phyloP scores from a whole-genome alignment of 92 coral and sea anemone genomes.

The Palythoa grandis region DNA sequence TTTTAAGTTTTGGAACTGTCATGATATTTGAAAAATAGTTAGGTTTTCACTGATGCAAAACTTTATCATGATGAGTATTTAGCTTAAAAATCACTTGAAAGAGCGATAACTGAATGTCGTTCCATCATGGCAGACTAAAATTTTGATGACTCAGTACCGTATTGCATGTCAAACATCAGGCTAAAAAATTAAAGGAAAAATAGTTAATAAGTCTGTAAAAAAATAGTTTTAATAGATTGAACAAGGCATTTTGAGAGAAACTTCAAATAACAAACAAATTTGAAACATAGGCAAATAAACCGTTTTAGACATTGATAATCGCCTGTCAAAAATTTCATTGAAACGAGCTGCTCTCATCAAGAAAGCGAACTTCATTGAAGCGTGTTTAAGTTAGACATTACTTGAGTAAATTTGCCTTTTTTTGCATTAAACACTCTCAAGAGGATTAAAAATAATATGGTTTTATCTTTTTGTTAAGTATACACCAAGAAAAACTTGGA shows the following conservation, averaged over 20 bases:
- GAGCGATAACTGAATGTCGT: not conserved
- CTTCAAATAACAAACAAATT: slow-evolving; percentile 4
- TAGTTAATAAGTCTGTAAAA: not conserved
- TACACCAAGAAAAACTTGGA: slow-evolving; percentile 21
- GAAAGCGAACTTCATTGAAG: slow-evolving; percentile 54
- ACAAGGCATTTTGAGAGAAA: slow-evolving; percentile 17
- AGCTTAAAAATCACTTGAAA: not conserved
- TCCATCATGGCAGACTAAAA: not conserved
- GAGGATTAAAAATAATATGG: slow-evolving; percentile 75
- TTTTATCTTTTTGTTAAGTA: slow-evolving; percentile 60
- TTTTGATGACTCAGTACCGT: not conserved
- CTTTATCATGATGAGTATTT: not conserved
- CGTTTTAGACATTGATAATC: slow-evolving; percentile 23
- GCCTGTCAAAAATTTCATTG: slow-evolving; percentile 54
- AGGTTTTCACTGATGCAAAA: not conserved
- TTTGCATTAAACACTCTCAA: slow-evolving; percentile 57
- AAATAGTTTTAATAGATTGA: not conserved
- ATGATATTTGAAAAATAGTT: not conserved
- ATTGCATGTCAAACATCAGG: slow-evolving; percentile 1
- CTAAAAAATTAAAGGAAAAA: not conserved
- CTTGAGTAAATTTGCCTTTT: slow-evolving; percentile 61
- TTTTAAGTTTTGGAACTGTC: not conserved
- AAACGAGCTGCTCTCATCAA: slow-evolving; percentile 39
- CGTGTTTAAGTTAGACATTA: slow-evolving; percentile 80
- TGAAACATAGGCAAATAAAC: slow-evolving; percentile 24